Evolutionary conservation across 23 tunicate species (phyloP).

Genomic region (Trididemnum miniatum): DNA sequence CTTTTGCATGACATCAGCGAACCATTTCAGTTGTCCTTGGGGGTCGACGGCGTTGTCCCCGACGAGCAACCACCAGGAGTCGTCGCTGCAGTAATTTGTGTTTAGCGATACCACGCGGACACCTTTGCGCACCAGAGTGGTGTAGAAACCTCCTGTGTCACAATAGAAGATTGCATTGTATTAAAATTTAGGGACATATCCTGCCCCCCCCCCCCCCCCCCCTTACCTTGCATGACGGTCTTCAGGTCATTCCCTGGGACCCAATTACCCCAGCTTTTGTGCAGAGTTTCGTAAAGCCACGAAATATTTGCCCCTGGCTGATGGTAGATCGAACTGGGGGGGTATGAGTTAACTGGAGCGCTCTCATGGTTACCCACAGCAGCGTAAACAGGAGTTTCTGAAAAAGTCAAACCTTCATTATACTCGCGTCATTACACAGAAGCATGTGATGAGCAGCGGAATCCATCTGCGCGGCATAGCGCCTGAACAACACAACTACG

Average conservation of each 20-base stretch:
- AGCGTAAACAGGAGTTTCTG: slow-evolving; percentile 77
- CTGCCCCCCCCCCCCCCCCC: background rate
- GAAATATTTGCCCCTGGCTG: slow-evolving; percentile 54
- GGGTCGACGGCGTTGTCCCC: slow-evolving; percentile 80
- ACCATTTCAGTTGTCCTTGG: slow-evolving; percentile 72
- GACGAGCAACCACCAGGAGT: slow-evolving; percentile 89
- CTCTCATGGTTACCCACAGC: slow-evolving; percentile 97
- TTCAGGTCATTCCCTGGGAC: slow-evolving; percentile 52
- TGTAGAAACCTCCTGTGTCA: slow-evolving; percentile 61
- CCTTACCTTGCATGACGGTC: slow-evolving; percentile 46
- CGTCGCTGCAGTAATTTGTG: slow-evolving; percentile 91
- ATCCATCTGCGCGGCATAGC: too few species aligned
- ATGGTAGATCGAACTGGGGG: slow-evolving; percentile 72
- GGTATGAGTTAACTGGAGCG: slow-evolving; percentile 91
- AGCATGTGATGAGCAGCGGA: too few species aligned
- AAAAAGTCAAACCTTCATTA: background rate
- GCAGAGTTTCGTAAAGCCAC: slow-evolving; percentile 74
- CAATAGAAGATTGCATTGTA: background rate
- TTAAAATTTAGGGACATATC: background rate
- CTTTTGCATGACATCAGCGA: slow-evolving; percentile 55
- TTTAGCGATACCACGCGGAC: slow-evolving; percentile 87
- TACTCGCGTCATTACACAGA: too few species aligned
- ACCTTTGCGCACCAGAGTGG: slow-evolving; percentile 60
- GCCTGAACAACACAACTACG: too few species aligned
- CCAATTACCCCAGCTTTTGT: slow-evolving; percentile 85